Evolutionary conservation across 2,113 vertebrate species (phyloP), one percentile per base, ranked within the genome.

Genomic region (Puntigrus tetrazona): DNA sequence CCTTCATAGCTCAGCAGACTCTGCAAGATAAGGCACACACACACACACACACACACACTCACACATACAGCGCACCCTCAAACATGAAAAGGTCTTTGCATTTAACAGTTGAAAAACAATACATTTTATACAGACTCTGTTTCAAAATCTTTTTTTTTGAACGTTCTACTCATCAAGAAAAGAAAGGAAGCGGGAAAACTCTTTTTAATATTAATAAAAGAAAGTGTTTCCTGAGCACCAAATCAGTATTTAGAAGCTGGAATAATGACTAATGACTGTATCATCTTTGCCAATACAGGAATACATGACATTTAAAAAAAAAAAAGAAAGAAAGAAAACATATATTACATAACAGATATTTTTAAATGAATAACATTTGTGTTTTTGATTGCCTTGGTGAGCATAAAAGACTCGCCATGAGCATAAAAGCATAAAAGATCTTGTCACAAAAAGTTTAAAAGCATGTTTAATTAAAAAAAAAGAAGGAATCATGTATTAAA

Each of bases 1-100:
- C 84, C 82, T 78, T 69, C 74, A 61, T 85, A 81, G 86, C 76
- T 61, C 38, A 74, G 59, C 72, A 84, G 50, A 67, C 81, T 27
- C 81, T 41, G 65, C 38, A 61, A 84, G 81, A 76, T 57, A 31
- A 74, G 18, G 67, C 81, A 74, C 59, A 87, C 77, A 77, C 83
- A 63, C 61, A 84, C 79, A 59, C 69, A 82, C 70, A 41, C 47
- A 59, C 50, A 83, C 38, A 65, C 41, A 76, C 14, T n/a, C 61
- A 52, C 67, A 55, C 61, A 77, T 73, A 82, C 79, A 59, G 63
- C 14, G 63, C 25, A 75, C 76, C 74, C 34, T 75, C 45, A 78
- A 7, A 61, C 3, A 61, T 22, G 20, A 57, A 11, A 14, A 78
- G 50, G 52, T 2, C 16, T 31, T 75, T 76, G 9, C 45, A 52